phyloP scores from a whole-genome alignment of 2,888 invertebrate species.

The Arctia plantaginis region DNA sequence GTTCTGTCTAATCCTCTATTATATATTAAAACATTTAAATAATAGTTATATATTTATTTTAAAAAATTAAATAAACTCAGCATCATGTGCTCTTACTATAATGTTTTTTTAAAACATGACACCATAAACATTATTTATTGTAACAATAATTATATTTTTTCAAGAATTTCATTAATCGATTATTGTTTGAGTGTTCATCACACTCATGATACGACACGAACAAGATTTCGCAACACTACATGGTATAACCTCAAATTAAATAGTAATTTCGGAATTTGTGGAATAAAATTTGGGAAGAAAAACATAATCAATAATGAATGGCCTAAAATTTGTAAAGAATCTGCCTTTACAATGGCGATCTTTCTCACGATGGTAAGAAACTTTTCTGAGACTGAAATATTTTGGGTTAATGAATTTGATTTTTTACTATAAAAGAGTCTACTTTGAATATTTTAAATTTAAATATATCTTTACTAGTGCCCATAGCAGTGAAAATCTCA shows the following conservation, averaged over 20 bases:
- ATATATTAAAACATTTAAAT: no score
- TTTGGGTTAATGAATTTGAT: not conserved
- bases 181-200: no score
- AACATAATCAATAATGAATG: constrained; percentile 61
- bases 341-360: constrained; percentile 71
- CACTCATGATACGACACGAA: no score
- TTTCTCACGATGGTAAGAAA: constrained; percentile 72
- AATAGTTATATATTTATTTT: no score
- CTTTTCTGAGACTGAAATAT: not conserved
- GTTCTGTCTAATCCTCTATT: no score
- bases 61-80: no score
- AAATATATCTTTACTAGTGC: not conserved
- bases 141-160: no score
- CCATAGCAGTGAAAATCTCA: not conserved
- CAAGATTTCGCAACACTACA: not conserved
- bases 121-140: no score
- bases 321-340: constrained; percentile 62
- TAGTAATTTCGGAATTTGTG: not conserved
- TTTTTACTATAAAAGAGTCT: not conserved
- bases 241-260: constrained; percentile 4
- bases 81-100: no score
- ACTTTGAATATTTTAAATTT: not conserved
- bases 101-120: no score
- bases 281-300: not conserved
- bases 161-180: no score